Evolutionary conservation across 2,797 vertebrate genomes (phyloP).

Genomic region (Crossoptilon crossoptilon): DNA sequence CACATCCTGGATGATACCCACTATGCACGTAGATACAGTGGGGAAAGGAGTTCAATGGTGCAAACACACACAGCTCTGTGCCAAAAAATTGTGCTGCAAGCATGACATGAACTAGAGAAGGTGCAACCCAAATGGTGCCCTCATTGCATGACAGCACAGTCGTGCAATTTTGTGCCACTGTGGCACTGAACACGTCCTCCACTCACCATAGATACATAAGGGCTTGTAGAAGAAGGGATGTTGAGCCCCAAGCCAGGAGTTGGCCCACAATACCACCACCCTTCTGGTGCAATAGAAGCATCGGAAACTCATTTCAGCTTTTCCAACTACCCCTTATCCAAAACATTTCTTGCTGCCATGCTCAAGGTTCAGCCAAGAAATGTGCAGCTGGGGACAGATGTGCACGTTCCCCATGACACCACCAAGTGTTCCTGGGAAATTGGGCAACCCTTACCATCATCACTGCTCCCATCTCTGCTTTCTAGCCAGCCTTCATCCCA

Average conservation of each 20-base stretch:
- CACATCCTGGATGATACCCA: not conserved
- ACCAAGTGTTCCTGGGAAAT: not conserved
- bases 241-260: not conserved
- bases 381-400: fast-evolving
- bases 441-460: not conserved
- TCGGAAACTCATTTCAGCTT: not conserved
- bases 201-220: fast-evolving
- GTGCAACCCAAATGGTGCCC: fast-evolving
- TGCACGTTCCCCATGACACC: fast-evolving
- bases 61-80: not conserved
- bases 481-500: not conserved
- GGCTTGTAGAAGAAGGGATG: not conserved
- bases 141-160: fast-evolving
- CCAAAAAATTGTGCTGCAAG: not conserved
- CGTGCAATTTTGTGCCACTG: fast-evolving
- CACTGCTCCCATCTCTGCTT: not conserved
- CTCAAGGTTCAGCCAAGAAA: not conserved
- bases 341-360: fast-evolving
- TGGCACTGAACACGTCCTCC: not conserved
- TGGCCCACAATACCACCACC: fast-evolving
- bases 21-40: too few species aligned
- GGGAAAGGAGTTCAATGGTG: not conserved
- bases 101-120: too few species aligned
- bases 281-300: not conserved
- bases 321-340: not conserved